phyloP scores from a whole-genome alignment of 2,797 vertebrate genomes.

The Delichon dasypus region DNA sequence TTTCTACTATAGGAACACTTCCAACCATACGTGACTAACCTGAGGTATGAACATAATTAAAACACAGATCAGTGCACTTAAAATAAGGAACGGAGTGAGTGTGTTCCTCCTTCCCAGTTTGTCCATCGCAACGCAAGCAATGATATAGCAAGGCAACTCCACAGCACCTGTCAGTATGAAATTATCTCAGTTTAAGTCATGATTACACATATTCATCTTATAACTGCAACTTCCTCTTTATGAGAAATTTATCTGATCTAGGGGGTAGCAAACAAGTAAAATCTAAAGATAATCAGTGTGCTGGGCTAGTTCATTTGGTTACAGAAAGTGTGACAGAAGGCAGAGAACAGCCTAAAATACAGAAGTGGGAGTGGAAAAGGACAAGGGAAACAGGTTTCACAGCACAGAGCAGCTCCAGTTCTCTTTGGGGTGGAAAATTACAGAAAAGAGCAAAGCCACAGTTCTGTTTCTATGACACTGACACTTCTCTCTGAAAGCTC shows the following conservation, averaged over 20 bases:
- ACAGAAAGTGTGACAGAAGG: neutral
- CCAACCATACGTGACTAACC: conserved; percentile 64
- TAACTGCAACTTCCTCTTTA: conserved; percentile 9
- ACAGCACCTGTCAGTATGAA: conserved; percentile 83
- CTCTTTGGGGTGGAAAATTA: conserved; percentile 26
- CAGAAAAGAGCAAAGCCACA: neutral
- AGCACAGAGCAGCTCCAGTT: neutral
- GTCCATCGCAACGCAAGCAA: conserved; percentile 88
- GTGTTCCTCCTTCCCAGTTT: conserved; percentile 88
- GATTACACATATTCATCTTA: neutral
- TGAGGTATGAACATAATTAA: conserved; percentile 85
- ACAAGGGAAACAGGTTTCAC: neutral
- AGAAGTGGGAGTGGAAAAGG: neutral
- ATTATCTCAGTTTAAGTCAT: neutral
- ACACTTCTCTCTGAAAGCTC: neutral
- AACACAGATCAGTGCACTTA: conserved; percentile 82
- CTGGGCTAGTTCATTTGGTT: neutral
- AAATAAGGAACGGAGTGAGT: conserved; percentile 83
- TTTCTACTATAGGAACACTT: conserved; percentile 6
- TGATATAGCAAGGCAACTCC: conserved; percentile 88
- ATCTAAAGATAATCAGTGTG: neutral
- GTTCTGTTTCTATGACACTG: neutral
- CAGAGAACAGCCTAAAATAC: neutral
- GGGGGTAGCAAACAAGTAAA: neutral
- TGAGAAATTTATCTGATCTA: neutral